Evolutionary conservation across 1,140 invertebrate genomes (phyloP).

Genomic region (Pemphigus obesinymphae): DNA sequence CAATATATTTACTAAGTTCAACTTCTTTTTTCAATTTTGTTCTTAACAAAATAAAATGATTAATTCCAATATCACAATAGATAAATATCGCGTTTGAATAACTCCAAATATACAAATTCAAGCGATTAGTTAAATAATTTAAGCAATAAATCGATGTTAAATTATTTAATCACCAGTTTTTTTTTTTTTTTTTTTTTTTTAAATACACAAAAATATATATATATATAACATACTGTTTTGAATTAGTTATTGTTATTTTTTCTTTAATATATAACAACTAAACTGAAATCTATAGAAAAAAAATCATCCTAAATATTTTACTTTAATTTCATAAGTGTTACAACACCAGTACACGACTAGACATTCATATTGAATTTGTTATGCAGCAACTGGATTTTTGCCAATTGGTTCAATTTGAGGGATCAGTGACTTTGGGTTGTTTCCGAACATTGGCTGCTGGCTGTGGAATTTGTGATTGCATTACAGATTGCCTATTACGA

Average conservation of each 20-base stretch:
- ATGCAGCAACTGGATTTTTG: not conserved
- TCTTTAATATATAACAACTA: not conserved
- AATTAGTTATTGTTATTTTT: constrained; percentile 22
- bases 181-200: not conserved
- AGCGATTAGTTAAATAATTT: constrained; percentile 33
- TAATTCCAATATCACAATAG: constrained; percentile 39
- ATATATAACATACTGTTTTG: not conserved
- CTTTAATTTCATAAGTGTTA: constrained; percentile 31
- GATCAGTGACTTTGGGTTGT: constrained; percentile 33
- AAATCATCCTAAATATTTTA: constrained; percentile 24
- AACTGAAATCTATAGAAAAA: constrained; percentile 24
- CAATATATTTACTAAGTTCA: constrained; percentile 21
- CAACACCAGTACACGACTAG: constrained; percentile 37
- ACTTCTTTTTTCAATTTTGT: constrained; percentile 27
- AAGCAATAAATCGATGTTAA: constrained; percentile 11
- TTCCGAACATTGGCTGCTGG: constrained; percentile 32
- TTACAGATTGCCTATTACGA: constrained; percentile 14
- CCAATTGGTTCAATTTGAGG: not conserved
- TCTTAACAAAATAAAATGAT: constrained; percentile 29
- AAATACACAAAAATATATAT: constrained; percentile 31
- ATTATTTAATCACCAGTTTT: constrained; percentile 15
- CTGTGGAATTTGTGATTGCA: constrained; percentile 37
- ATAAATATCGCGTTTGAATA: constrained; percentile 3
- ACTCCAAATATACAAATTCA: not conserved
- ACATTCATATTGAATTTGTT: constrained; percentile 26